phyloP scores from a whole-genome alignment of 1,140 invertebrate genomes.

The Potamilus streckersoni region DNA sequence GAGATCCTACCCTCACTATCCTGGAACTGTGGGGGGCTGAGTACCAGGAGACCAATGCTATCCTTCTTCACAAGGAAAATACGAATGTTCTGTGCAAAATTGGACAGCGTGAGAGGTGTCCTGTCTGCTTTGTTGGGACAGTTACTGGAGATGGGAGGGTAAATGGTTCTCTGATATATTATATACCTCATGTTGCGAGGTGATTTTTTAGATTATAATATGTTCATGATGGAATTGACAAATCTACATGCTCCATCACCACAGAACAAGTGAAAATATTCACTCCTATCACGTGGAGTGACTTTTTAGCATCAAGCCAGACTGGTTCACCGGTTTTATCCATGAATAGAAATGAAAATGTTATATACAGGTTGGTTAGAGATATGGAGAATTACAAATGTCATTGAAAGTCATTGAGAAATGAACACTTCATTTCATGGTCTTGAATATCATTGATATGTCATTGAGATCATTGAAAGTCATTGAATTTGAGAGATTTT shows the following conservation, averaged over 20 bases:
- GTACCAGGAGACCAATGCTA: constrained; percentile 96
- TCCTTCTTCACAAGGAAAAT: constrained; percentile 79
- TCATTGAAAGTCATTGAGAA: no score
- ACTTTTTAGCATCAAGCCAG: no score
- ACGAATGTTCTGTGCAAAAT: constrained; percentile 78
- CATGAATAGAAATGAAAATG: no score
- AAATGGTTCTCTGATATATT: constrained; percentile 13
- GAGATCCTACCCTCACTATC: constrained; percentile 93
- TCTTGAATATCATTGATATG: no score
- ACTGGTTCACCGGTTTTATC: no score
- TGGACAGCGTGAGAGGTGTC: constrained; percentile 88
- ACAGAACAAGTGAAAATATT: background rate
- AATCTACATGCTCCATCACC: background rate
- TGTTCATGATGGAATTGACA: background rate
- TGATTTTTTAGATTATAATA: background rate
- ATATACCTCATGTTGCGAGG: background rate
- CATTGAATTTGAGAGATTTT: no score
- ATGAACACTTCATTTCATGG: no score
- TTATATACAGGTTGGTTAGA: no score
- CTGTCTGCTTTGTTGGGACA: constrained; percentile 91
- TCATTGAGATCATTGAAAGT: no score
- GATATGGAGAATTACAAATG: no score
- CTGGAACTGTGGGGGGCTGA: constrained; percentile 98
- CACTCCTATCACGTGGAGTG: no score
- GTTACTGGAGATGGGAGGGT: constrained; percentile 89